Base-by-base conservation (phyloP, 92 coral and sea anemone genomes). In the Parazoanthus darwini region DNA sequence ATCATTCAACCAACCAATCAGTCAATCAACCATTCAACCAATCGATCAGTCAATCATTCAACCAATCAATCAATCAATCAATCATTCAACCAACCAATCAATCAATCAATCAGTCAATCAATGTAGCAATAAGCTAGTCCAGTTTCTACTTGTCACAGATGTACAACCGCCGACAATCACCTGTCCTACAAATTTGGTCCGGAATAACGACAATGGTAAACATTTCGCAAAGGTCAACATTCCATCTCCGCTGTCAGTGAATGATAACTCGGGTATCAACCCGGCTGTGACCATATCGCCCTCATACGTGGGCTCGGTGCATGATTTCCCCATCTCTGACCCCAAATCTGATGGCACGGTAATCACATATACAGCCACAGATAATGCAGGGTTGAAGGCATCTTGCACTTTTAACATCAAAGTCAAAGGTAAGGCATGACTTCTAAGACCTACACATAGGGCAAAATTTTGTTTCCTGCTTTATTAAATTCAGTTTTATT, bases 251-350 rank as follows among this genome's bases (percentile, higher is more conserved):
- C 79, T 22, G 0, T 85, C 92, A 8, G 93, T 90, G n/a, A 72
- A n/a, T 38, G 97, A 94, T 82, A 94, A 94, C 91, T 88, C 95
- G 0, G 97, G 97, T 33, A 86, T 86, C 75, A 63, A 86, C 16
- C 97, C 97, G 20, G 81, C 92, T 22, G 80, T 92, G 79, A 87
- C 88, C 26, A 92, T 91, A 25, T 78, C 90, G 43, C 63, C 94
- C 20, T 63, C 89, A 0, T 78, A 86, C 20, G 88, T 92, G 13
- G 48, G 81, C 9, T 65, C 94, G 3, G 73, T 87, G 1, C 93
- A 92, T 74, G 87, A 86, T 37, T 94, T 94, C 83, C 75, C 66
- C 15, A 94, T 94, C 20, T 37, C 92, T 6, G 88, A 76, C 0
- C 87, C 67, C 14, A 84, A 84, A 46, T 36, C 50, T 15, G 74